A percentile compares a stretch with the other conserved stretches of the same genome.
phyloP scores from a whole-genome alignment of 1,140 invertebrate species.

The Dryas iulia region DNA sequence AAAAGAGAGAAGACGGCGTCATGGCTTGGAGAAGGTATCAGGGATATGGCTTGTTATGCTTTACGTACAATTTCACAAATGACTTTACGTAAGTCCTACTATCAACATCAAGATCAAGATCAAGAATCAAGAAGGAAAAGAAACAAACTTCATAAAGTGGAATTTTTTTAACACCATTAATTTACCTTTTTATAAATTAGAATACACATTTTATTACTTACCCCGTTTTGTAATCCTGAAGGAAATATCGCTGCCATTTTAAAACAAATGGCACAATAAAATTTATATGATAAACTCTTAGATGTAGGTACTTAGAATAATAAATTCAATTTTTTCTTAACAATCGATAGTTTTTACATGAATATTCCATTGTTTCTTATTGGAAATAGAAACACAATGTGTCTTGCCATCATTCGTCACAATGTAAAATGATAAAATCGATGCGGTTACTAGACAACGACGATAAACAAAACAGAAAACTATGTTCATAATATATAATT shows the following conservation, averaged over 20 bases:
- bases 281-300: neutral
- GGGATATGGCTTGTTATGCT: too few species aligned
- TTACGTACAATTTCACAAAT: too few species aligned
- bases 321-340: neutral
- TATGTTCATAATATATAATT: neutral
- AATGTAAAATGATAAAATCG: conserved; percentile 44
- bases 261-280: neutral
- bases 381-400: conserved; percentile 19
- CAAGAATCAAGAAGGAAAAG: too few species aligned
- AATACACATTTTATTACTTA: neutral
- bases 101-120: too few species aligned
- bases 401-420: conserved; percentile 6
- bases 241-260: conserved; percentile 64
- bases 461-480: conserved; percentile 32
- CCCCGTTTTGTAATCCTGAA: conserved; percentile 53
- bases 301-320: neutral
- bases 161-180: too few species aligned
- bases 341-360: neutral
- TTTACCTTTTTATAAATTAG: too few species aligned
- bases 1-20: too few species aligned
- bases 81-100: too few species aligned
- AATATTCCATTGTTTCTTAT: neutral
- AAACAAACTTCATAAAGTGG: too few species aligned
- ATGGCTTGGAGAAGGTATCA: too few species aligned
- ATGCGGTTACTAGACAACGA: conserved; percentile 63